Evolutionary conservation across 2,113 vertebrate genomes (phyloP), one percentile per base, ranked within the genome.

Genomic region (Catharus fuscescens): DNA sequence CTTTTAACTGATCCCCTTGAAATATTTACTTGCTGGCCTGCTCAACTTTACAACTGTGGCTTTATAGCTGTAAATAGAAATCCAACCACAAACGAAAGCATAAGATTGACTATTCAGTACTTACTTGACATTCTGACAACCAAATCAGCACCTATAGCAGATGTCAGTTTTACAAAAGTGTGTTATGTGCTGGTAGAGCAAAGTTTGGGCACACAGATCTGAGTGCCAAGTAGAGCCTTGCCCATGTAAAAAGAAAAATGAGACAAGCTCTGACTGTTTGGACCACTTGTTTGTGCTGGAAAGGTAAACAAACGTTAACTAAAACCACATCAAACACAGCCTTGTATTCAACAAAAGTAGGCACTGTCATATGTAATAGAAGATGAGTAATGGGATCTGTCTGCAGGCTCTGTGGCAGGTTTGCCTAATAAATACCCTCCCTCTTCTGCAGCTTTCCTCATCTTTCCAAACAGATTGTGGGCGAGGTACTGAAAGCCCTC

Each of bases 391-490:
- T 47, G 66, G 26, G 44, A 72, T 19, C 65, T 76, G 14, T n/a
- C 57, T 83, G 57, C 56, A 70, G 79, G 23, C 18, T 82, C 62
- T 76, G 34, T 48, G 31, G 32, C 45, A 88, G 26, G 18, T 69
- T 76, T 83, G 59, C 16, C 29, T 73, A 31, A 73, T 66, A 73
- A 91, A 57, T 48, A 34, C 26, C 12, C 5, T 59, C 32, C 6
- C 10, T 24, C 38, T 88, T 70, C 80, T 77, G 29, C 47, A 42
- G 50, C 32, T 70, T 83, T 73, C 21, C 34, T 73, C 67, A 31
- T 83, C 64, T 59, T 88, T 73, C 65, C 53, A 21, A 40, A 48
- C 0, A 3, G 44, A 15, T 54, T 0, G 0, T 65, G n/a, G 12
- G 11, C 62, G 77, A 82, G 28, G n/a, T 48, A 44, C 19, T 80